These are phyloP conservation scores for Sympetrum striolatum DNA, from an alignment of 2,888 invertebrate genomes.

Conservation along the genomic window DNA sequence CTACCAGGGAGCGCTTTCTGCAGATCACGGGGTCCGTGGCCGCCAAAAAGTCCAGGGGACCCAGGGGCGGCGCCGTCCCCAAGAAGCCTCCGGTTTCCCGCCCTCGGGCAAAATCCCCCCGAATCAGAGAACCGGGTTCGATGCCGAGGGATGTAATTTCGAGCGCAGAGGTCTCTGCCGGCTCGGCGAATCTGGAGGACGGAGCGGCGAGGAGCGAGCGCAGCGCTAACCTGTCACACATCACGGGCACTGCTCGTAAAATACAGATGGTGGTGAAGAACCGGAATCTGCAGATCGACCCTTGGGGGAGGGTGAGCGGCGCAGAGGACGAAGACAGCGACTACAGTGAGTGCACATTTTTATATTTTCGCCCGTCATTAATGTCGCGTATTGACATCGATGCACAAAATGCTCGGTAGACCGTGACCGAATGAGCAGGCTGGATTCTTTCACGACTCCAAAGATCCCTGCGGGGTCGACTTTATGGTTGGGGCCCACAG, in stretches of 20 bases:
- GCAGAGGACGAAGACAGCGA: slow-evolving; percentile 80
- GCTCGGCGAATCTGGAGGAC: slow-evolving; percentile 49
- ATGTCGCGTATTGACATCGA: too few species aligned
- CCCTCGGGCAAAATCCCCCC: background rate
- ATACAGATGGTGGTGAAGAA: slow-evolving; percentile 87
- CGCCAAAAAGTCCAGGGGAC: background rate
- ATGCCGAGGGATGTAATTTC: background rate
- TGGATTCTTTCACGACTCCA: too few species aligned
- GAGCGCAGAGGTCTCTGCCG: background rate
- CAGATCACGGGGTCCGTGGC: background rate
- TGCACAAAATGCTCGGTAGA: too few species aligned
- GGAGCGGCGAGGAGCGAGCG: slow-evolving; percentile 71
- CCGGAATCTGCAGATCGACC: slow-evolving; percentile 80
- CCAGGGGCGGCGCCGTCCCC: background rate
- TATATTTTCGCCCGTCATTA: background rate
- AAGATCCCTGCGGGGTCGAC: too few species aligned
- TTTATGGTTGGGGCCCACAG: too few species aligned
- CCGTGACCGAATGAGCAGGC: too few species aligned
- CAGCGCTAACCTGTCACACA: slow-evolving; percentile 81
- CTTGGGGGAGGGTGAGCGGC: slow-evolving; percentile 86
- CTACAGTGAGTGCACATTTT: slow-evolving; percentile 74
- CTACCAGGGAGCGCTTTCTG: background rate
- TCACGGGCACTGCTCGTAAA: slow-evolving; percentile 79
- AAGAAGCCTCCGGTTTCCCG: background rate
- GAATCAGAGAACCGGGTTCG: background rate